Evolutionary conservation across 92 coral and sea anemone species (phyloP), one percentile per base, ranked within the genome.

Genomic region (Galaxea fascicularis): DNA sequence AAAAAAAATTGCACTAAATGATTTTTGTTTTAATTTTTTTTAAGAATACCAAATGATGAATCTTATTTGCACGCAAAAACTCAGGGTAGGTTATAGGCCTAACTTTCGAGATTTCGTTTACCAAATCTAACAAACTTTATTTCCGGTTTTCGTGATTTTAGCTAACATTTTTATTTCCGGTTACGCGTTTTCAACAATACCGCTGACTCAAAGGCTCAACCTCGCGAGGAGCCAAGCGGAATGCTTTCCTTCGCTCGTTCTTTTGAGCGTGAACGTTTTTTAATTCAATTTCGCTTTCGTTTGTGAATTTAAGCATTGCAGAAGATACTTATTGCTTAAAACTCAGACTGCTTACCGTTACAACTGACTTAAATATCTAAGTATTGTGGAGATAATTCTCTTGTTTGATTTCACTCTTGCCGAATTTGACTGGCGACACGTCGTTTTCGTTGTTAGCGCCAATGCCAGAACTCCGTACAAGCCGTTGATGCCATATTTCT

Each of bases 391-490:
- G 18, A 77, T 10, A 17, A 77, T 78, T 63, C 83, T 47, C 71
- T 62, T 78, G 83, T 78, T 65, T 17, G 60, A 49, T 39, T 75
- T 80, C 1, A 65, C 63, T 65, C 65, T 63, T 66, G 85, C 1
- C 15, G n/a, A 12, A 12, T 53, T 53, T 8, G 3, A 12, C n/a
- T 53, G 17, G 15, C 1, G 17, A 53, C 58, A 18, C 2, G 21
- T 46, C 58, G 29, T n/a, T 22, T 11, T 45, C 11, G 29, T 14
- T 21, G 76, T 44, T 71, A 56, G 76, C 57, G 76, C 4, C 57
- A 71, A 71, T 45, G 58, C 18, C 17, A 71, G 57, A 2, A 71
- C 57, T n/a, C 76, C 76, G 21, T 71, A 73, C 46, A 51, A 28
- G 41, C 78, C 64, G 26, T 26, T 73, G 10, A 73, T 6, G 22